Conservation (phyloP, 2,797 vertebrate species). For the Aphelocoma californica region DNA sequence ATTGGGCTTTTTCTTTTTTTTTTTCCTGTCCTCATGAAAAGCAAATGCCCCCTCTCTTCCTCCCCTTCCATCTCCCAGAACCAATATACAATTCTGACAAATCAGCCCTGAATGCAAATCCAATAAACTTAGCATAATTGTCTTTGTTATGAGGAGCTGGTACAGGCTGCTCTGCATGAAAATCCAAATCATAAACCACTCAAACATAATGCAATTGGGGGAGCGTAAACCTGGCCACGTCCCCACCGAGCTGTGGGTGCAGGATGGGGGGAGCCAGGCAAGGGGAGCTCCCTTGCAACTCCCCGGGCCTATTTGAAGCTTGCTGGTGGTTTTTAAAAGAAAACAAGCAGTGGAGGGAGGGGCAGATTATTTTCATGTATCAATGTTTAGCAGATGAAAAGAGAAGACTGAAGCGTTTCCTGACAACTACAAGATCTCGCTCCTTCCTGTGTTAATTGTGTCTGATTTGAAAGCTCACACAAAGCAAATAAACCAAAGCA, state of each 20-base stretch:
- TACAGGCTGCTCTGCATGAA: constrained; percentile 47
- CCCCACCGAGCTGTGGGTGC: neutral
- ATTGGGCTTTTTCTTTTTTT: neutral
- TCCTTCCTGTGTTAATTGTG: neutral
- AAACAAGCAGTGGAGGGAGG: neutral
- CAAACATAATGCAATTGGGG: neutral
- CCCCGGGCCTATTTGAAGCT: neutral
- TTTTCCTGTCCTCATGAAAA: constrained; percentile 12
- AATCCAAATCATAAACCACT: constrained; percentile 32
- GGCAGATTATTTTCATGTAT: neutral
- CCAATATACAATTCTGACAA: constrained; percentile 56
- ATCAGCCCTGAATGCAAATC: constrained; percentile 61
- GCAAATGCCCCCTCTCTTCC: constrained; percentile 9
- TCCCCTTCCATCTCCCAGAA: constrained; percentile 26
- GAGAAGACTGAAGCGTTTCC: neutral
- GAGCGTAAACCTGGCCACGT: neutral
- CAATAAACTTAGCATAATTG: constrained; percentile 65
- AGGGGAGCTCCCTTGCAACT: neutral
- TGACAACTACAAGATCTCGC: neutral
- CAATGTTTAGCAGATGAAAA: neutral
- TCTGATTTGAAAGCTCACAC: neutral
- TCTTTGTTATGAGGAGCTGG: constrained; percentile 45
- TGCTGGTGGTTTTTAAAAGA: neutral
- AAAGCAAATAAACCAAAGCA: neutral
- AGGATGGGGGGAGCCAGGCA: neutral